These are phyloP conservation scores for Pimpla rufipes DNA, from an alignment of 2,888 invertebrate genomes.

Conservation along the genomic window DNA sequence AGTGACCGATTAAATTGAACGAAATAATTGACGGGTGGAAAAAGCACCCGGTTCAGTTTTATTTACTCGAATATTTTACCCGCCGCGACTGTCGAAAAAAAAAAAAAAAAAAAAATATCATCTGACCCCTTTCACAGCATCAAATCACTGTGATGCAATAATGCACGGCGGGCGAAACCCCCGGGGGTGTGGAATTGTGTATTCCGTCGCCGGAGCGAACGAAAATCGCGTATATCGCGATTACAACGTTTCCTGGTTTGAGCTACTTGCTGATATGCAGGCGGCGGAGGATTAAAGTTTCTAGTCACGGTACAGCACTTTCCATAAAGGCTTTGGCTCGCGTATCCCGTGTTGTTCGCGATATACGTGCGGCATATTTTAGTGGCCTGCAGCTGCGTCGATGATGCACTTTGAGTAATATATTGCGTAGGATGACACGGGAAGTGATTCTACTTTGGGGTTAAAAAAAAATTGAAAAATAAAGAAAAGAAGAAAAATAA, in stretches of 20 bases:
- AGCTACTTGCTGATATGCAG: neutral
- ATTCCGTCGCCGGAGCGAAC: neutral
- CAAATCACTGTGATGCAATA: neutral
- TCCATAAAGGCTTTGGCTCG: neutral
- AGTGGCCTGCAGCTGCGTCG: neutral
- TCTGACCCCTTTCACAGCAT: no score
- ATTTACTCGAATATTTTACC: no score
- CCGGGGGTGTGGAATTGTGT: neutral
- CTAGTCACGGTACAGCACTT: conserved; percentile 18
- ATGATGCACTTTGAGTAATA: neutral
- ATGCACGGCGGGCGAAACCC: neutral
- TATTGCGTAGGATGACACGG: neutral
- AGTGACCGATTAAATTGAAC: no score
- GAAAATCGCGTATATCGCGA: neutral
- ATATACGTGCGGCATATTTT: neutral
- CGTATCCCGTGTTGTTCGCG: neutral
- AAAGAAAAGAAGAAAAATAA: no score
- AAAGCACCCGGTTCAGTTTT: no score
- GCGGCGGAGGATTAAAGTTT: conserved; percentile 16
- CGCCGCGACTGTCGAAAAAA: no score
- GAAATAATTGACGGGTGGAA: no score
- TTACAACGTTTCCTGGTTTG: neutral
- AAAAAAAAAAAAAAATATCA: no score
- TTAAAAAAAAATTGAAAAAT: no score
- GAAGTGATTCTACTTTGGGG: no score